phyloP scores from a whole-genome alignment of 2,797 vertebrate species.

The Poecilia wingei region DNA sequence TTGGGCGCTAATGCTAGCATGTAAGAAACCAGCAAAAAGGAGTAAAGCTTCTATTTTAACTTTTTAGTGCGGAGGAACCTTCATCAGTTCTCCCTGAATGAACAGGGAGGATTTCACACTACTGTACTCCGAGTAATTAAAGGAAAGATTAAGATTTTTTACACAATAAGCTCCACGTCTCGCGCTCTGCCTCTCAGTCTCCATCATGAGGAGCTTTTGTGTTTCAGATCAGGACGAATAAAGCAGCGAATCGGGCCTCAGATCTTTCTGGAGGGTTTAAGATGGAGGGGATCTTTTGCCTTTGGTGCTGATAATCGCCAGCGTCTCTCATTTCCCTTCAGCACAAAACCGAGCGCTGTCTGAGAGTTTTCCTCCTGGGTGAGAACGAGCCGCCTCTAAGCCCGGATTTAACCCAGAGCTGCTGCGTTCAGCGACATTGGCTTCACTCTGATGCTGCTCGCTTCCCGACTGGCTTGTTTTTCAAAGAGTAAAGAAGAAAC shows the following conservation, averaged over 20 bases:
- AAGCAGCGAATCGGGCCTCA: conserved; percentile 61
- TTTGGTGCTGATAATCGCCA: conserved; percentile 73
- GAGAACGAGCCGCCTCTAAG: conserved; percentile 69
- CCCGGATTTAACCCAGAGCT: conserved; percentile 27
- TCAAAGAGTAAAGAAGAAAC: background rate
- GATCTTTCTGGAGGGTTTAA: conserved; percentile 55
- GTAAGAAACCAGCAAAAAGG: background rate
- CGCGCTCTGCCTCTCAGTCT: conserved; percentile 36
- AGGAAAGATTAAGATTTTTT: conserved; percentile 18
- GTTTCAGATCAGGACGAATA: conserved; percentile 64
- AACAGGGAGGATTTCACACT: conserved; percentile 6
- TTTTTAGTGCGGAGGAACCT: background rate
- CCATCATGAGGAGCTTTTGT: conserved; percentile 64
- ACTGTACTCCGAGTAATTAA: conserved; percentile 37
- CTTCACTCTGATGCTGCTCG: conserved; percentile 2
- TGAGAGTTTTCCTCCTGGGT: conserved; percentile 50
- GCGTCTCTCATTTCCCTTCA: conserved; percentile 69
- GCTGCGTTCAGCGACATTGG: too few relatives aligned
- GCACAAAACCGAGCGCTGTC: conserved; percentile 76
- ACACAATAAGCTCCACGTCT: conserved; percentile 24
- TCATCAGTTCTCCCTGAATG: background rate
- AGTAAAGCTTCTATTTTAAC: background rate
- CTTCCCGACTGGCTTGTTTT: conserved; percentile 7
- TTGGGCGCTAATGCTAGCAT: too few relatives aligned
- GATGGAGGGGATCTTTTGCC: conserved; percentile 66